Percentiles rank a stretch among this genome's conserved stretches.
Evolutionary conservation across 2,888 invertebrate species (phyloP).

Genomic region (Ectemnius lituratus): DNA sequence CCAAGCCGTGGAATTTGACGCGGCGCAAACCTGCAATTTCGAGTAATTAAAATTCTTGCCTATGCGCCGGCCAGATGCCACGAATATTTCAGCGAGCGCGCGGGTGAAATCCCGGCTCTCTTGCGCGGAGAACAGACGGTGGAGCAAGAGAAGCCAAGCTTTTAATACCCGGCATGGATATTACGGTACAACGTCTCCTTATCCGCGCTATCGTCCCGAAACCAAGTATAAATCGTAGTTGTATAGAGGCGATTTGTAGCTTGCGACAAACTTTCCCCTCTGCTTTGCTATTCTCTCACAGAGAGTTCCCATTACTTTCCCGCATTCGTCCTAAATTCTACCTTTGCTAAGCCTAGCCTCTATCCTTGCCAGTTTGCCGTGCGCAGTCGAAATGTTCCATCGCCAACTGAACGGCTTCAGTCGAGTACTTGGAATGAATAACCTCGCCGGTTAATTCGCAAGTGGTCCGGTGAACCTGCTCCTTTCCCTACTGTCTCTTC

Average conservation of each 20-base stretch:
- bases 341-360: too few relatives aligned
- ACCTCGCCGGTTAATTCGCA: too few relatives aligned
- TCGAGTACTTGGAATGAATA: too few relatives aligned
- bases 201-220: background rate
- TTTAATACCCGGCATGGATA: background rate
- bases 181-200: background rate
- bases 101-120: background rate
- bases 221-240: background rate
- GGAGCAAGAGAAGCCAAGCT: background rate
- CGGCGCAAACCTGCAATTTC: constrained; percentile 35
- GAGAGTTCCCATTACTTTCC: background rate
- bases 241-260: background rate
- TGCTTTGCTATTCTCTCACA: background rate
- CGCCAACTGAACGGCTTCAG: too few relatives aligned
- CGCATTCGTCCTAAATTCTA: background rate
- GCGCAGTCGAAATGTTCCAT: too few relatives aligned
- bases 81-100: constrained; percentile 17
- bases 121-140: background rate
- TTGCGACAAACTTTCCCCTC: background rate
- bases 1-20: constrained; percentile 37
- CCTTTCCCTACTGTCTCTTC: too few relatives aligned
- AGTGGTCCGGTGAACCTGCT: too few relatives aligned
- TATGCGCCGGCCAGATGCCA: background rate
- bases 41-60: constrained; percentile 40
- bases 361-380: too few relatives aligned